Conservation (phyloP, 2,797 vertebrate species). For the Naso thynnoides region DNA sequence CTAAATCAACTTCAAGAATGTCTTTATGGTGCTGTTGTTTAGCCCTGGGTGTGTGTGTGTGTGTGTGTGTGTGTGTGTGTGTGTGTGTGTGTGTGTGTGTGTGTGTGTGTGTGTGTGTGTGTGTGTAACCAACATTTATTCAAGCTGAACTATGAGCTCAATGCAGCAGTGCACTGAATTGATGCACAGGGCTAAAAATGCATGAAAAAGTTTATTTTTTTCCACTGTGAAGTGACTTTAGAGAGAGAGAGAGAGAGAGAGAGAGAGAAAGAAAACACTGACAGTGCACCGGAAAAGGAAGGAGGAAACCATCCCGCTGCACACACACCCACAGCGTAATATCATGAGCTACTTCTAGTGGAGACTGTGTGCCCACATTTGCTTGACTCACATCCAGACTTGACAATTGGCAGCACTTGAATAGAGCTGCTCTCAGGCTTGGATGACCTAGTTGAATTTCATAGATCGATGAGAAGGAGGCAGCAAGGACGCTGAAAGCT, state of each 20-base stretch:
- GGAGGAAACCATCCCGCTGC: constrained; percentile 47
- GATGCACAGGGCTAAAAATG: constrained; percentile 2
- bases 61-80: too few relatives aligned
- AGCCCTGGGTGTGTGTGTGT: too few relatives aligned
- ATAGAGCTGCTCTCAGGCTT: constrained; percentile 52
- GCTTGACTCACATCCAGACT: constrained; percentile 64
- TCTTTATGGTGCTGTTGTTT: too few relatives aligned
- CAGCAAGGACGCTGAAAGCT: constrained; percentile 17
- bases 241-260: constrained; percentile 6
- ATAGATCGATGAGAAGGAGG: constrained; percentile 39
- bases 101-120: too few relatives aligned
- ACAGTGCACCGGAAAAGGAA: constrained; percentile 60
- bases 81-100: too few relatives aligned
- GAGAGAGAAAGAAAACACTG: constrained; percentile 8
- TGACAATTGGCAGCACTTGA: constrained; percentile 54
- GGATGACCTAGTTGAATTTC: constrained; percentile 48
- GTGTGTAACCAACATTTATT: neutral
- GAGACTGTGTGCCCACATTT: constrained; percentile 49
- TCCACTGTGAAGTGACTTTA: neutral
- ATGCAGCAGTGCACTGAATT: neutral
- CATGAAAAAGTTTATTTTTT: neutral
- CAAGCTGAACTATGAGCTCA: too few relatives aligned
- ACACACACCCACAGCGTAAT: constrained; percentile 30
- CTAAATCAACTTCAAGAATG: too few relatives aligned
- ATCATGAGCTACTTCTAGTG: constrained; percentile 48